phyloP scores from a whole-genome alignment of 2,888 invertebrate genomes.

The Rhabditoides inermis region DNA sequence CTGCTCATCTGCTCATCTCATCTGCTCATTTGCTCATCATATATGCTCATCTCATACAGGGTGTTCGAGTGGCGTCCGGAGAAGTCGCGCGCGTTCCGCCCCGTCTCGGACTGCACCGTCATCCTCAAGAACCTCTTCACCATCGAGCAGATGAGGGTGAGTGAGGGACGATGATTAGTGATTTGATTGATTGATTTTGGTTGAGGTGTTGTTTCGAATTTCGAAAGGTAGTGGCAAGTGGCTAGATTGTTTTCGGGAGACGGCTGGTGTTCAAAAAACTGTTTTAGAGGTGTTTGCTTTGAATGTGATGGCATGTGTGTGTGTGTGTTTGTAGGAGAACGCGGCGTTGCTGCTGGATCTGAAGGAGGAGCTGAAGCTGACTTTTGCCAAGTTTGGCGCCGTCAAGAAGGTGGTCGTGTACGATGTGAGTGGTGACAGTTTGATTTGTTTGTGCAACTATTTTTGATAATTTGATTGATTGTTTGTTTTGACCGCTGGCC shows the following conservation, averaged over 20 bases:
- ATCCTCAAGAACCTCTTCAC: constrained; percentile 87
- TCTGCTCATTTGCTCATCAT: too few relatives aligned
- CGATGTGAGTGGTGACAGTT: constrained; percentile 65
- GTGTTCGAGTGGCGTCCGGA: constrained; percentile 94
- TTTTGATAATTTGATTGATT: background rate
- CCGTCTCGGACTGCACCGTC: constrained; percentile 80
- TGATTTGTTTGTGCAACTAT: background rate
- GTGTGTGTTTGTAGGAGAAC: constrained; percentile 63
- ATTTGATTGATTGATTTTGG: background rate
- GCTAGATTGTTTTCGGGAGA: too few relatives aligned
- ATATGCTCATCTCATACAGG: constrained; percentile 58
- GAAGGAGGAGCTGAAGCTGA: constrained; percentile 78
- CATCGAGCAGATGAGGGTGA: constrained; percentile 72
- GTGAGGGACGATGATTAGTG: too few relatives aligned
- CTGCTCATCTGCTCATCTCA: too few relatives aligned
- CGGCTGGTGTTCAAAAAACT: too few relatives aligned
- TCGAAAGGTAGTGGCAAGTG: too few relatives aligned
- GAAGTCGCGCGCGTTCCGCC: constrained; percentile 73
- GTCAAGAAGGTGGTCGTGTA: constrained; percentile 82
- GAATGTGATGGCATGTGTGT: too few relatives aligned
- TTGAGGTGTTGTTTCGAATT: background rate
- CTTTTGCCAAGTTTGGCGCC: constrained; percentile 80
- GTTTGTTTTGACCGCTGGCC: background rate
- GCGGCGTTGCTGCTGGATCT: constrained; percentile 80
- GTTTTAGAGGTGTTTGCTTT: too few relatives aligned